Conservation (phyloP, 2,888 invertebrate genomes). For the Pristionchus japonicus region DNA sequence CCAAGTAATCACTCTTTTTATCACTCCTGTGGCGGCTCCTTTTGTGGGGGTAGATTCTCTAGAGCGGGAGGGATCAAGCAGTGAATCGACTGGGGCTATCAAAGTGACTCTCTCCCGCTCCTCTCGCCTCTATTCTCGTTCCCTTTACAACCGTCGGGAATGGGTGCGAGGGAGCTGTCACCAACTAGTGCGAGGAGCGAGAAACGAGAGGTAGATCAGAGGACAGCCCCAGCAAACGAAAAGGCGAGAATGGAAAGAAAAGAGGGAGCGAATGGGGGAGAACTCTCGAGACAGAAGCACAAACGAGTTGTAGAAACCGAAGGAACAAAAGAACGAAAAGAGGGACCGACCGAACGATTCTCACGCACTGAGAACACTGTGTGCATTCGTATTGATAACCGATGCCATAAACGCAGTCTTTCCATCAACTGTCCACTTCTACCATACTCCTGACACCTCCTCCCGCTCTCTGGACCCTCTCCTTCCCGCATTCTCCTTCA, state of each 20-base stretch:
- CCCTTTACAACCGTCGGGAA: slow-evolving; percentile 21
- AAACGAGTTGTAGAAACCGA: slow-evolving; percentile 31
- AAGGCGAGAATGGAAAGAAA: too few relatives aligned
- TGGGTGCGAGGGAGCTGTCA: slow-evolving; percentile 26
- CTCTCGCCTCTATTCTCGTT: slow-evolving; percentile 34
- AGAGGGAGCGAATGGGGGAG: neutral
- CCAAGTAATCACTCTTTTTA: slow-evolving; percentile 35
- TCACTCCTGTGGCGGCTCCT: slow-evolving; percentile 5
- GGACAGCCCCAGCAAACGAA: too few relatives aligned
- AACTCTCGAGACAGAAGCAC: neutral
- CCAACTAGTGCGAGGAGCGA: slow-evolving; percentile 32
- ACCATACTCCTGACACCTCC: slow-evolving; percentile 21
- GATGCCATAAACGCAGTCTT: neutral
- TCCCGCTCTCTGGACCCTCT: neutral
- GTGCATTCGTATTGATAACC: neutral
- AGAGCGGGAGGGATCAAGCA: slow-evolving; percentile 7
- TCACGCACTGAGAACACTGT: neutral
- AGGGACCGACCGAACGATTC: neutral
- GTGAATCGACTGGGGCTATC: neutral
- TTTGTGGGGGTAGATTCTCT: neutral
- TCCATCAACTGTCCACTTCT: neutral
- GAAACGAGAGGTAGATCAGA: slow-evolving; percentile 13
- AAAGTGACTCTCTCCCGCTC: slow-evolving; percentile 15
- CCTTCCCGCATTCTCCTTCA: neutral
- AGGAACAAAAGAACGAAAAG: neutral